Evolutionary conservation across 2,888 invertebrate genomes (phyloP), one percentile per base, ranked within the genome.

Genomic region (Orchesella flavescens): DNA sequence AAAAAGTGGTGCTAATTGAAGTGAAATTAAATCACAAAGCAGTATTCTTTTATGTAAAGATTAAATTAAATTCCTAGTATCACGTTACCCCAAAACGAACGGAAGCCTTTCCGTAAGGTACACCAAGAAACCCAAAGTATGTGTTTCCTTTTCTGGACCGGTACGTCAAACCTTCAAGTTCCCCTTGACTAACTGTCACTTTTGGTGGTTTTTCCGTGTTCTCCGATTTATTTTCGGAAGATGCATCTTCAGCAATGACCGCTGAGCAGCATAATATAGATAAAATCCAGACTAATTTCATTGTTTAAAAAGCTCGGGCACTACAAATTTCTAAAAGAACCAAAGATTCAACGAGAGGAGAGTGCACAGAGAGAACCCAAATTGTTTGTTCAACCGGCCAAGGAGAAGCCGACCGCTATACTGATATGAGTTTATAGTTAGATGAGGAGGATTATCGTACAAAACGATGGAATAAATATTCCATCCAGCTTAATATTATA

Each of bases 71-170:
- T 34, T 34, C 34, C 7, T 34, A 34, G 7, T 34, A 7, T 74
- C 24, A 74, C 13, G 19, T 59, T 75, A 85, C 85, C 74, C 65
- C 79, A 72, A 85, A 85, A 43, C 85, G 68, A 12, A 63, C 23
- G 3, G 71, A 59, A 19, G 71, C 78, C 17, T 83, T 80, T n/a
- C 69, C 85, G 23, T 79, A 85, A 1, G 71, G 75, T 15, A 85
- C 66, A n/a, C 83, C 83, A 1, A 80, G 76, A 34, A 69, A 85
- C 0, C 55, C 82, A 61, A 49, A 59, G 46, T 83, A 85, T 19
- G 63, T 73, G 53, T 65, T 74, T 9, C 77, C 77, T 17, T 71
- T 74, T 44, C 85, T 78, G 13, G 85, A 85, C 7, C 13, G 34
- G 7, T n/a, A 46, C 1, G 46, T 59, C 3, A 75, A 24, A 9